Conservation (phyloP, 2,797 vertebrate species). For the Odontamblyopus rebecca region DNA sequence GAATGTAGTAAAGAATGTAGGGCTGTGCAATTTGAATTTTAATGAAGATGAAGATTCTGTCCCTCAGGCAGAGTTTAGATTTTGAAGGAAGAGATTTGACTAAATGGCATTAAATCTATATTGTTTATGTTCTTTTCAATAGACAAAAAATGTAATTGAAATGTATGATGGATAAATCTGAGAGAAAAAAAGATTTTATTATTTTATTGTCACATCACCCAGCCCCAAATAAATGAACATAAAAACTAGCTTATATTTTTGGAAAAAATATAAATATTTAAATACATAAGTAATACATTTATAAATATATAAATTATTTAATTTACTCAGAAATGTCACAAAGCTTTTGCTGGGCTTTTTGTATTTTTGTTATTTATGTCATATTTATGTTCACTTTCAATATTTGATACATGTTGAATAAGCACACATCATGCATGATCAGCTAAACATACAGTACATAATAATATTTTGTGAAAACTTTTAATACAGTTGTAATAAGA, state of each 20-base stretch:
- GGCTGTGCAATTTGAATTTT: no score
- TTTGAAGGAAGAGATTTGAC: no score
- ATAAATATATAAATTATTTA: conserved; percentile 4
- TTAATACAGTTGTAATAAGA: conserved; percentile 32
- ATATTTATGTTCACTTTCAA: conserved; percentile 19
- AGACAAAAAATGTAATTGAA: no score
- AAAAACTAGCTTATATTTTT: conserved; percentile 44
- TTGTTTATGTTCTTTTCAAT: no score
- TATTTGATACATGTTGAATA: neutral
- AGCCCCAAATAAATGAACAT: neutral
- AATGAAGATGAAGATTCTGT: no score
- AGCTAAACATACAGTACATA: conserved; percentile 17
- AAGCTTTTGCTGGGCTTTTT: conserved; percentile 35
- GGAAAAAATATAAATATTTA: conserved; percentile 13
- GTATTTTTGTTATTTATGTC: conserved; percentile 24
- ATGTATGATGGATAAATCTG: no score
- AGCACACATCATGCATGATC: conserved; percentile 19
- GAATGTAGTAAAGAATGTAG: no score
- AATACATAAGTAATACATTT: neutral
- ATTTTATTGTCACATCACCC: no score
- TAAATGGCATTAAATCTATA: no score
- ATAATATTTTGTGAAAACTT: conserved; percentile 12
- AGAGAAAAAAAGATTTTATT: no score
- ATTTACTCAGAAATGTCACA: conserved; percentile 9
- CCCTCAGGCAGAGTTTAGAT: no score